Conservation (phyloP, 2,113 vertebrate genomes). For the Varanus salvator region DNA sequence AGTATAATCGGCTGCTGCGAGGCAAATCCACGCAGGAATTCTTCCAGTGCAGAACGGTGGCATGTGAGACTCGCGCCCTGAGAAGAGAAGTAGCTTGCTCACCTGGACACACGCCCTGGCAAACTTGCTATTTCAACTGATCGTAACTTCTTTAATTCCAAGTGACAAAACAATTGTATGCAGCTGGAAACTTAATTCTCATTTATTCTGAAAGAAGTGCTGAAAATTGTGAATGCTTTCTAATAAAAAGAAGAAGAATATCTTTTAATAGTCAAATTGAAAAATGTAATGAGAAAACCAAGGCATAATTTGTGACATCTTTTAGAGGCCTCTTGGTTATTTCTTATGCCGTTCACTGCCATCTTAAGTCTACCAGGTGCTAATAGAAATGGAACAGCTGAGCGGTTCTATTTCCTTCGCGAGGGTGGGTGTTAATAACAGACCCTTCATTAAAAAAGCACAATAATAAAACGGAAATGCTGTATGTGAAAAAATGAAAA, state of each 20-base stretch:
- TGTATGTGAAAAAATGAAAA: constrained; percentile 51
- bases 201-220: neutral
- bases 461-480: constrained; percentile 52
- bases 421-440: constrained; percentile 21
- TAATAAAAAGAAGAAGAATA: constrained; percentile 43
- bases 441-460: constrained; percentile 56
- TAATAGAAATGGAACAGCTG: neutral
- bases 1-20: constrained; percentile 7
- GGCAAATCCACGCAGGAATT: rapidly evolving
- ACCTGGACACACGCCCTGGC: neutral
- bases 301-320: constrained; percentile 42
- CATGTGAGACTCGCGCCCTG: rapidly evolving
- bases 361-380: constrained; percentile 30
- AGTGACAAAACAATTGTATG: neutral
- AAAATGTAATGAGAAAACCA: constrained; percentile 59
- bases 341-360: neutral
- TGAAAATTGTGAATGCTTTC: constrained; percentile 17
- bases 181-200: constrained; percentile 17
- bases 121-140: neutral
- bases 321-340: constrained; percentile 35
- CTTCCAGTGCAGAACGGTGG: rapidly evolving
- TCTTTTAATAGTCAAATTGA: neutral
- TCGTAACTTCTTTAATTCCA: too few species aligned
- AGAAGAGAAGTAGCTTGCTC: rapidly evolving
- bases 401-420: constrained; percentile 45